Conservation (phyloP, 2,113 vertebrate species). For the Telmatochromis sp. region DNA sequence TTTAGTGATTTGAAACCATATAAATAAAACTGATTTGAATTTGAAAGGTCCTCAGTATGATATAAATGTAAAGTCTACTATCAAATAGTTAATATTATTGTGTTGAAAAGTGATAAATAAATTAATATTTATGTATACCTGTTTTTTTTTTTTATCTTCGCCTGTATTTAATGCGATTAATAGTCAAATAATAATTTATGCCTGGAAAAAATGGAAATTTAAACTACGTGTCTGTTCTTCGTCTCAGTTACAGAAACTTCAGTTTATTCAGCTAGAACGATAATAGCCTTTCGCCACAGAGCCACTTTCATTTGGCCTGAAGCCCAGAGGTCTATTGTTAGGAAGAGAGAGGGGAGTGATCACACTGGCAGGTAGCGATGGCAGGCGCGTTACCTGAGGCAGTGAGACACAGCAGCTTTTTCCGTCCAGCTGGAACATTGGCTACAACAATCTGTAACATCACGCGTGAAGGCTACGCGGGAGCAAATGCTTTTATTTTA, state of each 20-base stretch:
- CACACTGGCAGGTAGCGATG: not conserved
- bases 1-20: not conserved
- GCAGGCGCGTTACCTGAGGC: not conserved
- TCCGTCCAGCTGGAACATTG: not conserved
- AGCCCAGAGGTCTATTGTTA: slow-evolving; percentile 11
- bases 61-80: not conserved
- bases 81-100: not conserved
- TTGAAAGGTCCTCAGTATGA: not conserved
- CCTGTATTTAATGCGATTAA: not conserved
- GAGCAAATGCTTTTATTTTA: not conserved
- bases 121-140: not conserved
- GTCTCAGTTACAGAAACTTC: not conserved
- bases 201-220: not conserved
- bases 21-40: not conserved
- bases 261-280: not conserved
- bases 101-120: not conserved
- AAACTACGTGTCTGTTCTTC: not conserved
- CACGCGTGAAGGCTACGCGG: not conserved
- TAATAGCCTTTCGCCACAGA: not conserved
- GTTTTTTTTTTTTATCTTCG: fast-evolving
- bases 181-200: not conserved
- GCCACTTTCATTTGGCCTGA: slow-evolving; percentile 3
- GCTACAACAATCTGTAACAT: not conserved
- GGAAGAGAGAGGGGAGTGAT: not conserved
- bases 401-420: not conserved